A percentile compares a stretch with the other conserved stretches of the same genome.
Evolutionary conservation across 2,888 invertebrate species (phyloP).

Genomic region (Eupeodes luniger): DNA sequence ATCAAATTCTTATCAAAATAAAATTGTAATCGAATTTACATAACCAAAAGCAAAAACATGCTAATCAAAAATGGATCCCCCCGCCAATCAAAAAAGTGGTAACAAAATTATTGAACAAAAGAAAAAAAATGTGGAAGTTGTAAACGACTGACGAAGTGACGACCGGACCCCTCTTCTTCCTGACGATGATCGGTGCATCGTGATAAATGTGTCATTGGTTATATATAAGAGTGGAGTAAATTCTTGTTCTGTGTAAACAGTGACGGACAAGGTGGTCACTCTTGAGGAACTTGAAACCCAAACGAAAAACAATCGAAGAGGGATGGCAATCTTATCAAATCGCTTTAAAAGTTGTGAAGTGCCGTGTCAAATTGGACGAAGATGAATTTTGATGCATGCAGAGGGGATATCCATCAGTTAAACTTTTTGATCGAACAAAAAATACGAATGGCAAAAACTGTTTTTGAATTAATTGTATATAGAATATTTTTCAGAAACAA

Average conservation of each 20-base stretch:
- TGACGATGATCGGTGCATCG: slow-evolving; percentile 40
- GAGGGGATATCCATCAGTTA: slow-evolving; percentile 22
- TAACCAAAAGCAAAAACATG: slow-evolving; percentile 43
- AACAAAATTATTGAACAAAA: not conserved
- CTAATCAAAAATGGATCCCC: slow-evolving; percentile 44
- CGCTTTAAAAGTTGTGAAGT: slow-evolving; percentile 73
- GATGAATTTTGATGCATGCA: slow-evolving; percentile 71
- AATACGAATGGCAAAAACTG: slow-evolving; percentile 48
- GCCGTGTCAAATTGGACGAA: slow-evolving; percentile 76
- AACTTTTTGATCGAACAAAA: not conserved
- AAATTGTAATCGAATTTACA: slow-evolving; percentile 68
- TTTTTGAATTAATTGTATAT: slow-evolving; percentile 42
- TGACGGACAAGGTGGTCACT: slow-evolving; percentile 72
- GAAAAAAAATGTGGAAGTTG: not conserved
- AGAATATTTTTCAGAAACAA: not conserved
- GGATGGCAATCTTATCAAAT: slow-evolving; percentile 74
- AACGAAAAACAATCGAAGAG: not conserved
- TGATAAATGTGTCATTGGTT: slow-evolving; percentile 68
- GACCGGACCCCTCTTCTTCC: not conserved
- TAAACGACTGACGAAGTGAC: slow-evolving; percentile 7
- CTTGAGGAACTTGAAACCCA: slow-evolving; percentile 54
- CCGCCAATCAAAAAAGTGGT: not conserved
- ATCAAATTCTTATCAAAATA: slow-evolving; percentile 74
- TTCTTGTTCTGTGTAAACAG: slow-evolving; percentile 73
- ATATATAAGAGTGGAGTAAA: slow-evolving; percentile 62